A percentile compares a stretch with the other conserved stretches of the same genome.
Conservation (phyloP, 2,888 invertebrate species). For the Morpho achilles region DNA sequence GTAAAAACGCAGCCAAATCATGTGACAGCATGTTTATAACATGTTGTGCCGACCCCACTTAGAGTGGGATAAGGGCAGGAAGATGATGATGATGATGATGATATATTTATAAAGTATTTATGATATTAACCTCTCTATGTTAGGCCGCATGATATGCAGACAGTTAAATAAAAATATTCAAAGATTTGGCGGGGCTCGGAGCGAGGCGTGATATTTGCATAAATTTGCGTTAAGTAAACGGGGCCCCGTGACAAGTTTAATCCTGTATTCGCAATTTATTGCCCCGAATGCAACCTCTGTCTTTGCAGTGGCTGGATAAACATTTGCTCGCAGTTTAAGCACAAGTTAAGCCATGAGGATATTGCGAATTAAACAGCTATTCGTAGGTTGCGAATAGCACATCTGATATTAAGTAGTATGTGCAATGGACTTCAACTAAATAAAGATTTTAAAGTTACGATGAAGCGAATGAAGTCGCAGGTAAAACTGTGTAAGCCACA, state of each 20-base stretch:
- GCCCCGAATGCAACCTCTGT: conserved; percentile 57
- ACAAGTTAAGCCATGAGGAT: conserved; percentile 16
- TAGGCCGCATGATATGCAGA: conserved; percentile 14
- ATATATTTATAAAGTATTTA: no score
- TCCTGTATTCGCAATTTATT: conserved; percentile 76
- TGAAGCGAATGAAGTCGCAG: no score
- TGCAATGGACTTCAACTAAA: no score
- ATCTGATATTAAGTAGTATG: no score
- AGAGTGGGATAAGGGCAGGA: no score
- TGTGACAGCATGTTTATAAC: no score
- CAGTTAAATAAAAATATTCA: conserved; percentile 59
- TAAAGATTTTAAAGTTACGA: no score
- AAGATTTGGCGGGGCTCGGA: conserved; percentile 48
- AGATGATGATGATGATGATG: no score
- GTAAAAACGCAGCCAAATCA: no score
- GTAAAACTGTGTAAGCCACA: no score
- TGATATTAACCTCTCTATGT: no score
- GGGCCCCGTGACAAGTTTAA: conserved; percentile 77
- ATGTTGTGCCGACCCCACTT: no score
- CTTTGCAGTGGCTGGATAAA: conserved; percentile 65
- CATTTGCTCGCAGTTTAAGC: conserved; percentile 50
- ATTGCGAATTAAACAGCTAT: conserved; percentile 13
- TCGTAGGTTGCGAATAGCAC: background rate
- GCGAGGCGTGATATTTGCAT: conserved; percentile 71
- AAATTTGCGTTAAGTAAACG: conserved; percentile 79